Evolutionary conservation across 2,113 vertebrate species (phyloP), one percentile per base, ranked within the genome.

Genomic region (Pitta sordida): DNA sequence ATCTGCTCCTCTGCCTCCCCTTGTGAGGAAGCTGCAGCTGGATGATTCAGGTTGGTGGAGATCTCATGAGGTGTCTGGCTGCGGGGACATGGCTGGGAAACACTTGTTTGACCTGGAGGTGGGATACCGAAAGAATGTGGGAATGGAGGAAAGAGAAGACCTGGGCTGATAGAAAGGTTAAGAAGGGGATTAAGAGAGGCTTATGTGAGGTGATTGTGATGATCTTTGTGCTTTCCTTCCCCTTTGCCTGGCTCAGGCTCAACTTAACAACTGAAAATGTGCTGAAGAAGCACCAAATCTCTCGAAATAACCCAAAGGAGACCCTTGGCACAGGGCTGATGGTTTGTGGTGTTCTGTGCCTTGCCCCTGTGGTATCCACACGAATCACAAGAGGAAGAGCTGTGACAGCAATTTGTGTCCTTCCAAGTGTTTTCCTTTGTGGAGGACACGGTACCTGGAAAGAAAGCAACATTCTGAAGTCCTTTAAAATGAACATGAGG

Each of bases 381-480:
- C 4, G 44, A 7, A 22, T 2, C 32, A 26, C 24, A 32, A 24
- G 16, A 15, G 0, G 8, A 27, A 62, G 10, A 73, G 1, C 3
- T 30, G 59, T 29, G 17, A 29, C 17, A 39, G 26, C 17, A 39
- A 29, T 94, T 76, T 86, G 59, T 12, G 69, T 59, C 48, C 16
- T 24, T 71, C 5, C 67, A 74, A n/a, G 23, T 24, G 46, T 78
- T 76, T 87, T 62, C 36, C 22, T 80, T 73, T 79, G 41, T 84
- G 86, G 46, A 76, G 36, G 22, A 41, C 43, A 30, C 6, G 7
- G 73, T 19, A 78, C 48, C 65, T 79, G 13, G 10, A 91, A 88
- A 87, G 76, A 44, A 80, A 65, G 58, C 3, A 55, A 34, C 19
- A 52, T 30, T 65, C 80, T 65, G 7, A 81, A 69, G 51, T 64